A percentile compares a stretch with the other conserved stretches of the same genome.
Evolutionary conservation across 2,797 vertebrate species (phyloP).

Genomic region (Crocodylus rhombifer): DNA sequence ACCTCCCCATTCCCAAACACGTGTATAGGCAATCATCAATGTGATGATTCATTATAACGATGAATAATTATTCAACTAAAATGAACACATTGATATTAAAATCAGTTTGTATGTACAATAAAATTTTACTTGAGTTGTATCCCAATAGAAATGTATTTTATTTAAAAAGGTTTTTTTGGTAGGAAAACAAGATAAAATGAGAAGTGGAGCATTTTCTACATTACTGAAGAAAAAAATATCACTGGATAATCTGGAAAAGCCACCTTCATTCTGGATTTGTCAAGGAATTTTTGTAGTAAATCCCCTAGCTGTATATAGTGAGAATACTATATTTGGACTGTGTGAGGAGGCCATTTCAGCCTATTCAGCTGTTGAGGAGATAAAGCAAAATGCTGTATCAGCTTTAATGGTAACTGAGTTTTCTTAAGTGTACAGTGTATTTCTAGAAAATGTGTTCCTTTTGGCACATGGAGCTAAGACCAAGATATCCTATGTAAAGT

Average conservation of each 20-base stretch:
- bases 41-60: too few species aligned
- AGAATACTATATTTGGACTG: slow-evolving; percentile 33
- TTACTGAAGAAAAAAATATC: background rate
- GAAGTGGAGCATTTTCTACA: background rate
- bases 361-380: slow-evolving; percentile 40
- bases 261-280: slow-evolving; percentile 21
- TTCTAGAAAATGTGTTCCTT: slow-evolving; percentile 45
- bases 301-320: background rate
- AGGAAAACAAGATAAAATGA: background rate
- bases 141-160: background rate
- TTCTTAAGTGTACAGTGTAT: slow-evolving; percentile 14
- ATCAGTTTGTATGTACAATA: too few species aligned
- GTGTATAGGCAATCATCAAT: too few species aligned
- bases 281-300: slow-evolving; percentile 36
- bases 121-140: background rate
- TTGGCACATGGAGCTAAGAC: slow-evolving; percentile 45
- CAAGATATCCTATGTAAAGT: background rate
- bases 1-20: too few species aligned
- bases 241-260: background rate
- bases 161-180: background rate
- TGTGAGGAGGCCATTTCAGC: slow-evolving; percentile 56
- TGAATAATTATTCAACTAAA: too few species aligned
- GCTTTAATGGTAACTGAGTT: slow-evolving; percentile 43
- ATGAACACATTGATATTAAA: too few species aligned
- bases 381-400: slow-evolving; percentile 57